Evolutionary conservation across 2,888 invertebrate genomes (phyloP), one percentile per base, ranked within the genome.

Genomic region (Rhodophaea formosa): DNA sequence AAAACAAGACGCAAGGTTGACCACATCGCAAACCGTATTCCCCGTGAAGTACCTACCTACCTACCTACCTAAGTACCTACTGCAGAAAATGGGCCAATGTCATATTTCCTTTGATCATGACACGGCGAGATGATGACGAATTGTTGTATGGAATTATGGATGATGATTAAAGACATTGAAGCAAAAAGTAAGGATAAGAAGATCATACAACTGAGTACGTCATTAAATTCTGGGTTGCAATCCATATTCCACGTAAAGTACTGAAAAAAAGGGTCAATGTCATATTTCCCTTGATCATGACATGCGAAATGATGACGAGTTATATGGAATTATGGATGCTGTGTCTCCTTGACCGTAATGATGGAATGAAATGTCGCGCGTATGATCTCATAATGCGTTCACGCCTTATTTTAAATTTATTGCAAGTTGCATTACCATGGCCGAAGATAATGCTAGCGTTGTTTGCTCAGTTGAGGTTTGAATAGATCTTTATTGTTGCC

Each of bases 331-430:
- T 53, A 59, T 60, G 56, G 46, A 47, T 62, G 59, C 65, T n/a
- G 64, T 63, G 57, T 67, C 61, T 59, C 72, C 75, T 75, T 75
- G 75, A 67, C 74, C 74, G 59, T 65, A 68, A 65, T 66, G 62
- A 62, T 59, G n/a, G n/a, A 59, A 46, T 59, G 62, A 62, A 66
- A 62, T 55, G 55, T 62, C 62, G 58, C 62, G 58, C 30, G 43
- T 53, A 55, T 61, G 63, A 61, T 56, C 53, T 63, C 63, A 61
- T 59, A 54, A 53, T 54, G 30, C 32, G 44, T 16, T 45, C 44
- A 44, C 44, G 44, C 16, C 30, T 49, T 29, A 17, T 23, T 49
- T 5, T 15, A 49, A 15, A 15, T 45, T 45, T 8, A 45, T 17
- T 45, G 16, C 17, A 16, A 16, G 8, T 45, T 10, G 16, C 45